Evolutionary conservation across 2,797 vertebrate genomes (phyloP), one percentile per base, ranked within the genome.

Genomic region (Poeciliopsis gracilis): DNA sequence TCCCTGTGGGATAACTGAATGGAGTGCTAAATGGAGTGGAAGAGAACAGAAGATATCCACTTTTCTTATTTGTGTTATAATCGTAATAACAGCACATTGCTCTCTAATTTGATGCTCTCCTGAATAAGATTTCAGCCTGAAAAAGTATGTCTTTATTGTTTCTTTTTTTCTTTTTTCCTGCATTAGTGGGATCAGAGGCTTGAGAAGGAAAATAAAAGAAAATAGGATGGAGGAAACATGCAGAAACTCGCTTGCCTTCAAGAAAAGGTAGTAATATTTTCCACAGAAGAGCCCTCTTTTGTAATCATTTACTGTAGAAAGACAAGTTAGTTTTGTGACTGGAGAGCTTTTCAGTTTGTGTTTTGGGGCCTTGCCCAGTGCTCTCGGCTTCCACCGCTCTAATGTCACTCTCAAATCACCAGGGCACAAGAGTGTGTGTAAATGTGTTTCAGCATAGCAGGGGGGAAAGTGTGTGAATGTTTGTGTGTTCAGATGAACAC

Each of bases 341-440:
- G 69, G 79, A 90, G 89, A 90, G 86, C 82, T 57, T 33, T 87
- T 91, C 77, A 38, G 72, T 72, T 83, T 78, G 76, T 83, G 86
- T 88, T 91, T 84, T 89, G 90, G 84, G 89, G 88, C 84, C 23
- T 36, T 86, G 90, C 88, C 91, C 77, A 80, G 73, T 0, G 87
- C 89, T 89, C 71, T 71, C 70, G 72, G 88, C 88, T 46, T 66
- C 47, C 69, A 63, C n/a, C 63, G 43, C 63, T 86, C 79, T 74
- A 84, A 82, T 80, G 84, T 78, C 79, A 84, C 82, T 75, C 83
- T 85, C 76, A 91, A 89, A 84, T 85, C 89, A 91, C 74, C 47
- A 18, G 73, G 77, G 72, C 78, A 78, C 76, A 30, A 84, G 83
- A 76, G 82, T 79, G 81, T 78, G 81, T 79, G 76, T 84, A 83